Evolutionary conservation across 2,797 vertebrate genomes (phyloP), one percentile per base, ranked within the genome.

Genomic region (Hemibagrus guttatus): DNA sequence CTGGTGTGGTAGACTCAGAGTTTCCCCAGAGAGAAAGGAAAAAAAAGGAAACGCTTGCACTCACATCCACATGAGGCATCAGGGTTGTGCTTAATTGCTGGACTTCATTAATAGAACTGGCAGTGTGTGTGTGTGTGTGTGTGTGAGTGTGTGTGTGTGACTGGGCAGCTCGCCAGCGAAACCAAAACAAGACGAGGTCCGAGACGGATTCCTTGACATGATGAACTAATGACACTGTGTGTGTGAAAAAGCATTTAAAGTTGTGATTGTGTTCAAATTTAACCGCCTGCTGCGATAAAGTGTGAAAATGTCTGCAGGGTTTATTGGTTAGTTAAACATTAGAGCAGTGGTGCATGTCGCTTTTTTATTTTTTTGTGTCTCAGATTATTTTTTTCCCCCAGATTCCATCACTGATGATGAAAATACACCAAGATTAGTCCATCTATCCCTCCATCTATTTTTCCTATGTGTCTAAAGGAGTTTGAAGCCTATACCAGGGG

Each of bases 21-120:
- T 64, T 28, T 28, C 59, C 59, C 39, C 8, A 21, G 79, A 64
- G 59, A 28, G 76, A 78, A 28, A 72, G 13, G n/a, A 61, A 59
- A 49, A 26, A 83, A 54, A 39, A 71, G 28, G 39, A 63, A 63
- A 84, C 39, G 49, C 76, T 71, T 46, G 59, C 52, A 81, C 23
- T 84, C 52, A 69, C 13, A 79, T 54, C 35, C 56, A 84, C 39
- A 84, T 63, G 68, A 35, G 84, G 56, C 84, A 63, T 85, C 74
- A 72, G 84, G 91, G 89, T 90, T 86, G 84, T 61, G 69, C 87
- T 89, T 93, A 90, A 92, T 91, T 89, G 90, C 85, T 46, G 87
- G 83, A 87, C 84, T 91, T 88, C 78, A 88, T 90, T 90, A 89
- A 86, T 89, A 54, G 83, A 86, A 86, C 89, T 90, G 91, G 87